These are phyloP conservation scores for Uropsilus gracilis DNA, from an alignment of 2,113 vertebrate genomes.

Conservation along the genomic window DNA sequence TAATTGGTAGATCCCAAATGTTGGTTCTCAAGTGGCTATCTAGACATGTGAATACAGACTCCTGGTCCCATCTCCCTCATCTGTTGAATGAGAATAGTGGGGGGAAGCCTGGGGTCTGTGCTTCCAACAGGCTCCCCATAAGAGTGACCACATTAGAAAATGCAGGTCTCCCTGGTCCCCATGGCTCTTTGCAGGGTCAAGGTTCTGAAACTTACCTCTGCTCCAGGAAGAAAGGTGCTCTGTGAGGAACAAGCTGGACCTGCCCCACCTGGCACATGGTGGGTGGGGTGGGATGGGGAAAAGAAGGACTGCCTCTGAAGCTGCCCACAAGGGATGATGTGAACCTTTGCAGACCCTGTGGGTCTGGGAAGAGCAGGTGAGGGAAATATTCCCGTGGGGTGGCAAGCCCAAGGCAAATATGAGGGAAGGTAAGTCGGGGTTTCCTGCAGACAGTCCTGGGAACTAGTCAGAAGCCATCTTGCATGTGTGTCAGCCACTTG, in stretches of 20 bases:
- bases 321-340: neutral
- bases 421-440: neutral
- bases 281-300: neutral
- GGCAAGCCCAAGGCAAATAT: neutral
- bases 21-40: neutral
- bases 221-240: neutral
- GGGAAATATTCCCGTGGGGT: neutral
- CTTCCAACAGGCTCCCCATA: no score
- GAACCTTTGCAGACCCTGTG: neutral
- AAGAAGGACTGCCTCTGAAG: neutral
- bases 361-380: neutral
- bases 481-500: no score
- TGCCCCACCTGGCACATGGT: accelerated
- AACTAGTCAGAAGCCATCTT: no score
- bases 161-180: no score
- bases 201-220: neutral
- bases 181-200: neutral
- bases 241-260: no score
- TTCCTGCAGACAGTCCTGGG: neutral
- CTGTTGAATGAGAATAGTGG: no score
- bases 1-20: neutral
- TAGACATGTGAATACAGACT: neutral
- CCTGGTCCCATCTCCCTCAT: no score
- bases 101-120: no score
- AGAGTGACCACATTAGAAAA: no score